These are phyloP conservation scores for Emys orbicularis DNA, from an alignment of 2,797 vertebrate genomes.

Conservation along the genomic window DNA sequence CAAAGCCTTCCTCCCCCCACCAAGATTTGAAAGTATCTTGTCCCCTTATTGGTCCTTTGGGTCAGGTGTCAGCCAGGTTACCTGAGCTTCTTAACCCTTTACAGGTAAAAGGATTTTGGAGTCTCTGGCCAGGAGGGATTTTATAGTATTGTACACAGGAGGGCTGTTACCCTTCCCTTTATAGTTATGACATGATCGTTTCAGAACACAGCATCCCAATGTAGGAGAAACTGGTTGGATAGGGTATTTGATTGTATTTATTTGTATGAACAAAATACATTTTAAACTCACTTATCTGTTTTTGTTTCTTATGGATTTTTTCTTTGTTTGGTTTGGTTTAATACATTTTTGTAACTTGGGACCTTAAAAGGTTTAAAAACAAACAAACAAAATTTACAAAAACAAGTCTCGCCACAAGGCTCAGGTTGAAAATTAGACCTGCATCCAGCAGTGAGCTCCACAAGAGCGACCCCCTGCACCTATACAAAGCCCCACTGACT, in stretches of 20 bases:
- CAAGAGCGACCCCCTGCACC: neutral
- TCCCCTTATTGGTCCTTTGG: too few relatives aligned
- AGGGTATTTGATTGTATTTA: neutral
- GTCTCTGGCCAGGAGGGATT: too few relatives aligned
- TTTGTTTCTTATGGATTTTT: neutral
- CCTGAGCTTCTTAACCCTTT: too few relatives aligned
- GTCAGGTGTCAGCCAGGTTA: too few relatives aligned
- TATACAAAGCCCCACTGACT: neutral
- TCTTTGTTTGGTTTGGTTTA: neutral
- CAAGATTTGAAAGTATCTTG: too few relatives aligned
- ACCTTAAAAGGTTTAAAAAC: neutral
- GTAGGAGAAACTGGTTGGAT: neutral
- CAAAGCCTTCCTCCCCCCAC: too few relatives aligned
- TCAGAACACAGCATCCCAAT: neutral
- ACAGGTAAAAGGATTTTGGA: too few relatives aligned
- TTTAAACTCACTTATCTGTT: neutral
- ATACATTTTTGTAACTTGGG: neutral
- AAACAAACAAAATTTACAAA: neutral
- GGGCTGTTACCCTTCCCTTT: too few relatives aligned
- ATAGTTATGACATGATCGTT: neutral
- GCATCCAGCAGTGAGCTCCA: neutral
- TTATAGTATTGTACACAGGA: too few relatives aligned
- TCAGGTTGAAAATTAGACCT: neutral
- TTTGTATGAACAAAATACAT: neutral
- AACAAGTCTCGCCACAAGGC: neutral